Conservation (phyloP, 2,113 vertebrate genomes). For the Sebastes schlegelii region DNA sequence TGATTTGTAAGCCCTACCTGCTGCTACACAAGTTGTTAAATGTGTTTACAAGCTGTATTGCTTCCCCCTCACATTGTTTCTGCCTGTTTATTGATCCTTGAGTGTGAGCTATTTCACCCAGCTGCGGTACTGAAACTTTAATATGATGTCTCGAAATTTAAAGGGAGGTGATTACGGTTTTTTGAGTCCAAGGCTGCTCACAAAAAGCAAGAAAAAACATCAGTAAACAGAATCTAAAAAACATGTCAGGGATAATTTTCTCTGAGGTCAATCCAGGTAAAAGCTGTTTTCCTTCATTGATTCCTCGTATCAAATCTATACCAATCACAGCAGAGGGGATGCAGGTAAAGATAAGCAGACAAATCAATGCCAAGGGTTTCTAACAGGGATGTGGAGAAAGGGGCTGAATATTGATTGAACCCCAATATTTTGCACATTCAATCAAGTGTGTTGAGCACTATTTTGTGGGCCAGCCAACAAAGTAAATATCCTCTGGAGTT, state of each 20-base stretch:
- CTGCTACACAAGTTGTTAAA: neutral
- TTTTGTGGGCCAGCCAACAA: conserved; percentile 12
- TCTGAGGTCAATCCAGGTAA: conserved; percentile 49
- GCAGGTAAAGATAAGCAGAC: conserved; percentile 43
- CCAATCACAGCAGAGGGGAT: conserved; percentile 23
- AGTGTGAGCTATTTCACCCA: conserved; percentile 26
- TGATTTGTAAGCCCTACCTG: conserved; percentile 7
- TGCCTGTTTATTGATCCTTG: conserved; percentile 52
- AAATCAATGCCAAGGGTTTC: conserved; percentile 39
- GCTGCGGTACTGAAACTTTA: conserved; percentile 37
- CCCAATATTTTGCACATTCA: conserved; percentile 43
- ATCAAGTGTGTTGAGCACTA: conserved; percentile 26
- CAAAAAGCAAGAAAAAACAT: conserved; percentile 1
- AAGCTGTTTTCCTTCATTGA: conserved; percentile 46
- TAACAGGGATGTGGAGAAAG: conserved; percentile 20
- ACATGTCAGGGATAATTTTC: neutral
- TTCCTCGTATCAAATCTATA: conserved; percentile 25
- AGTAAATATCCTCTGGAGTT: conserved; percentile 49
- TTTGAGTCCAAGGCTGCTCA: conserved; percentile 2
- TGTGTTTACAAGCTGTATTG: conserved; percentile 29
- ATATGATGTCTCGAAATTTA: conserved; percentile 21
- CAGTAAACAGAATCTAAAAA: neutral
- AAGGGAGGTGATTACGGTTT: neutral
- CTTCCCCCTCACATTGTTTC: conserved; percentile 19
- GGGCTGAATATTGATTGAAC: conserved; percentile 16